Evolutionary conservation across 2,797 vertebrate species (phyloP), one percentile per base, ranked within the genome.

Genomic region (Anguilla obscura): DNA sequence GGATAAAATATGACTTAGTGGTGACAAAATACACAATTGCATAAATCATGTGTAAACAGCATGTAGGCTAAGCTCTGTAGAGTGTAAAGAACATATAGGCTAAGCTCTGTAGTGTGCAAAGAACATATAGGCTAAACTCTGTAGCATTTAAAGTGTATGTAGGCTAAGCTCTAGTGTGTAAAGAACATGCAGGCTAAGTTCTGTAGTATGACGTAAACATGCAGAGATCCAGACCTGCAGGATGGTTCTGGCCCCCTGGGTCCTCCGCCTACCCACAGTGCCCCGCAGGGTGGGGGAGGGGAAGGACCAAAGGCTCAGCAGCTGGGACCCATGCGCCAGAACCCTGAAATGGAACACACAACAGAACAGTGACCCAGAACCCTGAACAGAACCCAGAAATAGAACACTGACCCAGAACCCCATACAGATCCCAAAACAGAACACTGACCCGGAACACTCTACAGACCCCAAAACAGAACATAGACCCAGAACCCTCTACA

Each of bases 291-390:
- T 93, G 0, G 90, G 93, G 89, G 95, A 95, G 85, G 96, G 90
- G 2, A 96, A 95, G 0, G 96, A 97, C 97, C 98, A 99, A 91
- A 99, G 93, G 89, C 97, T 96, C 21, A 99, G 92, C 90, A 99
- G 95, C 90, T 96, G 96, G 89, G 96, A 98, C 91, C 97, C 97
- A 90, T 92, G 93, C 83, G 97, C 96, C 74, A 99, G 95, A 86
- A 97, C 94, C 82, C 99, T 99, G 94, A 18, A 76, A 76, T 5
- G 3, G 1, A 36, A 33, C 71, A 74, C 58, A 60, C 58, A 60
- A 52, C 1, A 60, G 21, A 60, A 60, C 58, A 60, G 18, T 18
- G 14, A 60, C 36, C 3, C n/a, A 27, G 24, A 71, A 71, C 6
- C 66, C 24, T 71, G 24, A 8, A n/a, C 21, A 27, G 50, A 52